phyloP scores from a whole-genome alignment of 2,797 vertebrate genomes.

The Micropoecilia bifurca region DNA sequence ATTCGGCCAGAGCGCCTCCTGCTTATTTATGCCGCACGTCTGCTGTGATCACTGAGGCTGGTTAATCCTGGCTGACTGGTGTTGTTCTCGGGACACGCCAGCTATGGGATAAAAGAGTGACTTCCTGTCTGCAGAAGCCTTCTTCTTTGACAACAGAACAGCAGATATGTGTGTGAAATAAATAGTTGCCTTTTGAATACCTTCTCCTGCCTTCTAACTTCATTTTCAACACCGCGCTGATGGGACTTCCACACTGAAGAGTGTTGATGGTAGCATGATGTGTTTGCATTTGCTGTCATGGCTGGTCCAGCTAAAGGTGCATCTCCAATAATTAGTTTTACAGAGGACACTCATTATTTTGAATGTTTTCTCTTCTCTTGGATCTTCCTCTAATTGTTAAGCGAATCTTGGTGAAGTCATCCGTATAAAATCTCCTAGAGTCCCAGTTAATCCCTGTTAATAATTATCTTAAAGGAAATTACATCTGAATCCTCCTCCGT shows the following conservation, averaged over 20 bases:
- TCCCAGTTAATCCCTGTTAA: constrained; percentile 1
- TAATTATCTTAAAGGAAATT: constrained; percentile 14
- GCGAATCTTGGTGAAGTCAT: neutral
- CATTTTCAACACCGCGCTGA: neutral
- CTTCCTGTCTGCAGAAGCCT: neutral
- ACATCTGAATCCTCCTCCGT: constrained; percentile 6
- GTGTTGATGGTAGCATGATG: neutral
- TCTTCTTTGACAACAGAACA: neutral
- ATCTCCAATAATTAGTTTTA: neutral
- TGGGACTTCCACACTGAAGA: neutral
- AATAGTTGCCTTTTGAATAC: neutral
- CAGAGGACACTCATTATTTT: neutral
- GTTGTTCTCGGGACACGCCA: neutral
- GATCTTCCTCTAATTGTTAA: neutral
- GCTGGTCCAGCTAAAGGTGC: neutral
- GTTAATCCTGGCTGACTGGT: neutral
- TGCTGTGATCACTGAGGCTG: neutral
- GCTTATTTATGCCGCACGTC: neutral
- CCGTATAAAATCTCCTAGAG: neutral
- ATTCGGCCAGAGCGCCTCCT: neutral
- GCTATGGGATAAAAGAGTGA: neutral
- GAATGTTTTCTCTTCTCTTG: neutral
- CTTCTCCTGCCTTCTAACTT: neutral
- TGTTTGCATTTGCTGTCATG: neutral
- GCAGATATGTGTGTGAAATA: neutral